These are phyloP conservation scores for Dastarcus helophoroides DNA, from an alignment of 2,888 invertebrate genomes.

Conservation along the genomic window DNA sequence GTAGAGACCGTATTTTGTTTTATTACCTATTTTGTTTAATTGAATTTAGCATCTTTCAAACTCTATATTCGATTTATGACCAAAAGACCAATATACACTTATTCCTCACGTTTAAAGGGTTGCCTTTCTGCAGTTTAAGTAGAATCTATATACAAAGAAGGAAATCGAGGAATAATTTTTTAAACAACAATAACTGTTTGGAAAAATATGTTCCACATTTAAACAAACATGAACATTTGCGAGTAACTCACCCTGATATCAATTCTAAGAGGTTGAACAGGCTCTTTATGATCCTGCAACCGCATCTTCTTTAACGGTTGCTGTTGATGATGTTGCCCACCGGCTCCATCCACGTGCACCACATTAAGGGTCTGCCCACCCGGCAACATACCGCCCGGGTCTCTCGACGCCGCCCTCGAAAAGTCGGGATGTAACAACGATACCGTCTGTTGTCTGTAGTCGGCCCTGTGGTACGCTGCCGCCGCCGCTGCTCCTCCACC, in stretches of 20 bases:
- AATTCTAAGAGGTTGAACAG: constrained; percentile 47
- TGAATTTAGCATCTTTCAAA: too few relatives aligned
- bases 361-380: constrained; percentile 29
- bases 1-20: too few relatives aligned
- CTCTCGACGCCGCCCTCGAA: constrained; percentile 27
- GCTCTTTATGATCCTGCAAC: constrained; percentile 44
- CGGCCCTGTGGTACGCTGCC: constrained; percentile 40
- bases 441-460: constrained; percentile 45
- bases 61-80: too few relatives aligned
- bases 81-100: too few relatives aligned
- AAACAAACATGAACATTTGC: too few relatives aligned
- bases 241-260: constrained; percentile 48
- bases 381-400: constrained; percentile 17
- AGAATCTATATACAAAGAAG: too few relatives aligned
- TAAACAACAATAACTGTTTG: too few relatives aligned
- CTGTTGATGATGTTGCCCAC: constrained; percentile 40
- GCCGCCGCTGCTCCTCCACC: constrained; percentile 36
- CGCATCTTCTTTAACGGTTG: constrained; percentile 59
- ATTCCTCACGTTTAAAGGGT: too few relatives aligned
- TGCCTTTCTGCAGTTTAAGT: too few relatives aligned
- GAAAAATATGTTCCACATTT: too few relatives aligned
- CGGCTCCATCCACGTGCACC: constrained; percentile 28
- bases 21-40: too few relatives aligned
- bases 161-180: too few relatives aligned
- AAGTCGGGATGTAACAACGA: constrained; percentile 51